These are phyloP conservation scores for Isichthys henryi DNA, from an alignment of 2,113 vertebrate genomes.

Conservation along the genomic window DNA sequence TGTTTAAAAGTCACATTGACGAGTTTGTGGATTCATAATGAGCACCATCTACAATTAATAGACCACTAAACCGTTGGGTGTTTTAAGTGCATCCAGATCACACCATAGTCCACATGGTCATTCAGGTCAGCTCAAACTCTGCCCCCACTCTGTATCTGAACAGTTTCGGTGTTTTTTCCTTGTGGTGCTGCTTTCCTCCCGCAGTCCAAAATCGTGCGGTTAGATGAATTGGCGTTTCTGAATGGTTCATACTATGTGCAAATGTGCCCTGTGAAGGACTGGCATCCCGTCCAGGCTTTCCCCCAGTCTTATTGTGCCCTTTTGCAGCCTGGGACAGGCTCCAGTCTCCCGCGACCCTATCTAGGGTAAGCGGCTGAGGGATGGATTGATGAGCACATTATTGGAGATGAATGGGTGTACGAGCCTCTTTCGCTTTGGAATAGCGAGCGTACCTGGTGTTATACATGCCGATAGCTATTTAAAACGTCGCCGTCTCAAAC, in stretches of 20 bases:
- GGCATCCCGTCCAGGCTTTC: neutral
- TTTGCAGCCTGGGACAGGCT: neutral
- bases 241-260: neutral
- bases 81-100: neutral
- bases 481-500: neutral
- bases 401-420: neutral
- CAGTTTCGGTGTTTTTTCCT: neutral
- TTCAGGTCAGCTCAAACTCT: neutral
- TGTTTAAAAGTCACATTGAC: neutral
- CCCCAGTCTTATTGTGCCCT: neutral
- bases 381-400: neutral
- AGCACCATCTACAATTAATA: neutral
- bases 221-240: slow-evolving; percentile 2
- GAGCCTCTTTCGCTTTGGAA: neutral
- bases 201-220: neutral
- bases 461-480: neutral
- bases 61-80: neutral
- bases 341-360: neutral
- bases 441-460: neutral
- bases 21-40: neutral
- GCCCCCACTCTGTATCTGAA: neutral
- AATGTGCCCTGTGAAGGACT: neutral
- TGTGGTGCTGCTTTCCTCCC: neutral
- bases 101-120: neutral
- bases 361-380: neutral